These are phyloP conservation scores for Pharmacophagus antenor DNA, from an alignment of 2,888 invertebrate genomes.

Conservation along the genomic window DNA sequence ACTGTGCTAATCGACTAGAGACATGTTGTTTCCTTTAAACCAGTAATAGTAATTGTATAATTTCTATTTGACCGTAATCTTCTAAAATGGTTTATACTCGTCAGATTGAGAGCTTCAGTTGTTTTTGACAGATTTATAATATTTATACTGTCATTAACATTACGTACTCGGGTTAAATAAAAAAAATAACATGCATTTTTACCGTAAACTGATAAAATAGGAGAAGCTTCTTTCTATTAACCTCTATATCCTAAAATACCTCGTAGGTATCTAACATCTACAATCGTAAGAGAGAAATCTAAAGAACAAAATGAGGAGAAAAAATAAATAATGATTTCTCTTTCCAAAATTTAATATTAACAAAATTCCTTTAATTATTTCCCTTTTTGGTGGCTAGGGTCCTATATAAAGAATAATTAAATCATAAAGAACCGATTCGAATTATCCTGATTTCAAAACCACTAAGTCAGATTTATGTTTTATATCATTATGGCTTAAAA, in stretches of 20 bases:
- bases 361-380: not conserved
- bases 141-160: too few species aligned
- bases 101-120: too few species aligned
- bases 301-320: conserved; percentile 6
- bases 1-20: too few species aligned
- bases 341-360: not conserved
- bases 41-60: too few species aligned
- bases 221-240: not conserved
- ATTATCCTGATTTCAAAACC: not conserved
- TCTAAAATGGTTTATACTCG: too few species aligned
- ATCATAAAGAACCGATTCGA: not conserved
- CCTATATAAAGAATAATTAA: not conserved
- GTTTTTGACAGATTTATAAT: too few species aligned
- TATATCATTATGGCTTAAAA: conserved; percentile 6
- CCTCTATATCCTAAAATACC: conserved; percentile 21
- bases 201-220: not conserved
- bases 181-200: not conserved
- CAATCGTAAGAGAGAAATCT: conserved; percentile 27
- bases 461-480: not conserved
- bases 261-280: conserved; percentile 22
- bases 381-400: not conserved
- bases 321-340: conserved; percentile 14
- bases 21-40: too few species aligned
- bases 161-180: too few species aligned
- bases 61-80: too few species aligned